Evolutionary conservation across 2,797 vertebrate species (phyloP).

Genomic region (Coccyzus lansbergi): DNA sequence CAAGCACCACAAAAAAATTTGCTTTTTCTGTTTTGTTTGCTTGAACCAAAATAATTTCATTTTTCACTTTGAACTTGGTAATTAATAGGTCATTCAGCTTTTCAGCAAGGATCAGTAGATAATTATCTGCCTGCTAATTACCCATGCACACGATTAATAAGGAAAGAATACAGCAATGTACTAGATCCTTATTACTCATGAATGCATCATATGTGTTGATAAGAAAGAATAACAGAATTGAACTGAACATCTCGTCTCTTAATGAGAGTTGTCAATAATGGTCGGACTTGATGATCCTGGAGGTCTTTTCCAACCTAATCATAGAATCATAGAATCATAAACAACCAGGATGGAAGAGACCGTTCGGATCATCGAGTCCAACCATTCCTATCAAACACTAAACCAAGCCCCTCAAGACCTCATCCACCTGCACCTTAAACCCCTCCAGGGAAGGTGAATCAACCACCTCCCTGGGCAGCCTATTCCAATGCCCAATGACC

Average conservation of each 20-base stretch:
- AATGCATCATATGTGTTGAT: not conserved
- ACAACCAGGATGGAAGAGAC: no score
- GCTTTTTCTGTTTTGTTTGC: not conserved
- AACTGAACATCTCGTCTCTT: not conserved
- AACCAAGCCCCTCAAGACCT: no score
- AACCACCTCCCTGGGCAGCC: no score
- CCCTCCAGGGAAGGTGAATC: no score
- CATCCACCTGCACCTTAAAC: no score
- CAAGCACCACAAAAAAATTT: no score
- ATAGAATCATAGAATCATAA: no score
- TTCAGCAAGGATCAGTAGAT: not conserved
- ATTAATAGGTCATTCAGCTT: not conserved
- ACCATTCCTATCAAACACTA: no score
- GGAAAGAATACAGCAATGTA: not conserved
- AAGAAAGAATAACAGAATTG: not conserved
- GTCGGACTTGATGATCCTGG: no score
- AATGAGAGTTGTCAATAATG: not conserved
- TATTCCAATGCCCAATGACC: no score
- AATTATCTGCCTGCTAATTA: not conserved
- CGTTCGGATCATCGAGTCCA: no score
- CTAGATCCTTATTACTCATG: not conserved
- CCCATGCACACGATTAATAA: not conserved
- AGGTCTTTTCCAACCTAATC: no score
- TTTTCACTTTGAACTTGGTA: not conserved
- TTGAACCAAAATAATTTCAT: not conserved